Evolutionary conservation across 2,888 invertebrate species (phyloP), one percentile per base, ranked within the genome.

Genomic region (Microplitis deprimator): DNA sequence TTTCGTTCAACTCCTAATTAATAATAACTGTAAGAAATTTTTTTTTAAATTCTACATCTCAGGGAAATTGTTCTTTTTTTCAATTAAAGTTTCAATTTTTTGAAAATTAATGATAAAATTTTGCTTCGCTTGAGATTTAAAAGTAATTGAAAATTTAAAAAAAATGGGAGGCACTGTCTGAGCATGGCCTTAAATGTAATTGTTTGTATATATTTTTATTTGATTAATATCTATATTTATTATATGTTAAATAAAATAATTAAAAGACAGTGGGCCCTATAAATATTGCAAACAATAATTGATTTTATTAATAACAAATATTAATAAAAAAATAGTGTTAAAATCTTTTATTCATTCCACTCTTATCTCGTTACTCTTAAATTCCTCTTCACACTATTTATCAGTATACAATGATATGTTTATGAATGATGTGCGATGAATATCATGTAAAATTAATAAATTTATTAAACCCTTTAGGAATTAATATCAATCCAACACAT

Each of bases 391-490:
- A 50, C 50, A 50, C 50, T 50, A 50, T 13, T 29, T 50, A 50
- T 50, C 50, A 50, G 50, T 50, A 50, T 62, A 62, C 17, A 62
- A 62, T 62, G 62, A 62, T 62, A 62, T 62, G 62, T 62, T 62
- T 62, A 20, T 62, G 62, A 62, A 62, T 62, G 62, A 62, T 62
- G 62, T 62, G 62, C 62, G 62, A 62, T 62, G 62, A 62, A 62
- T 62, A 17, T 62, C 5, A 62, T 62, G n/a, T 62, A 1, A 62
- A 17, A 62, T 17, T 62, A 62, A 3, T 8, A 7, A 62, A 62
- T 10, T 62, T 62, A 8, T 62, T 62, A 1, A 50, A 50, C 13
- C 50, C 62, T 62, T 62, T 10, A 17, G 62, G 20, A 62, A 62
- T 8, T 62, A 62, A 62, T 50, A 50, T 62, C 62, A 62, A 13